These are phyloP conservation scores for Oostethus manadensis DNA, from an alignment of 2,113 vertebrate species.

Conservation along the genomic window DNA sequence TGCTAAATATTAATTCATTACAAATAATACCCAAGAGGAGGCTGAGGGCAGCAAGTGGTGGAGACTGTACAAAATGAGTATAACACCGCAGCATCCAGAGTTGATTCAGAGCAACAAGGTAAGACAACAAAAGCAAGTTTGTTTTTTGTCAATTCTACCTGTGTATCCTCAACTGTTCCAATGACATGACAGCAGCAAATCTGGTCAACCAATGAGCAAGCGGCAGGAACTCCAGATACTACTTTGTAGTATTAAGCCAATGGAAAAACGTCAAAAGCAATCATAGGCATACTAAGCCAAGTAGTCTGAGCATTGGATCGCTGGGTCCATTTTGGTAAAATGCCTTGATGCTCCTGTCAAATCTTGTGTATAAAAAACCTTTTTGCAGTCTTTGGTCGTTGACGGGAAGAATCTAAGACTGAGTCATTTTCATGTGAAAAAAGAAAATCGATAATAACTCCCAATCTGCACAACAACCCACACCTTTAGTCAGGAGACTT, in stretches of 20 bases:
- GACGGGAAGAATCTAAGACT: background rate
- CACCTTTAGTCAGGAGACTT: background rate
- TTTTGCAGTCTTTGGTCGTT: too few relatives aligned
- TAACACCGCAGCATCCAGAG: background rate
- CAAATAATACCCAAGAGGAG: background rate
- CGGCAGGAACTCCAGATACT: background rate
- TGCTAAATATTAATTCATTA: background rate
- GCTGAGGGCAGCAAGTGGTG: background rate
- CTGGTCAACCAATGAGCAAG: too few relatives aligned
- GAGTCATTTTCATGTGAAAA: background rate
- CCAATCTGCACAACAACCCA: background rate
- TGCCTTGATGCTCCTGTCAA: too few relatives aligned
- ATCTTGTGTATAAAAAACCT: too few relatives aligned
- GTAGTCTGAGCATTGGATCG: too few relatives aligned
- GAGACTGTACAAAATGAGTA: background rate
- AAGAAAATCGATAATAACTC: background rate
- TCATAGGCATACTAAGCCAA: too few relatives aligned
- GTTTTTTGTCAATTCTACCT: background rate
- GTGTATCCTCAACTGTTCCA: background rate
- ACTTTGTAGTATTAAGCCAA: background rate
- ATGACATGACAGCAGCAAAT: too few relatives aligned
- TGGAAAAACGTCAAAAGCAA: too few relatives aligned
- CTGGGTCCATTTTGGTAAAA: too few relatives aligned
- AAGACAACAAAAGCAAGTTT: background rate
- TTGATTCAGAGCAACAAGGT: background rate